Conservation (phyloP, 2,888 invertebrate genomes). For the Heliconius erato region DNA sequence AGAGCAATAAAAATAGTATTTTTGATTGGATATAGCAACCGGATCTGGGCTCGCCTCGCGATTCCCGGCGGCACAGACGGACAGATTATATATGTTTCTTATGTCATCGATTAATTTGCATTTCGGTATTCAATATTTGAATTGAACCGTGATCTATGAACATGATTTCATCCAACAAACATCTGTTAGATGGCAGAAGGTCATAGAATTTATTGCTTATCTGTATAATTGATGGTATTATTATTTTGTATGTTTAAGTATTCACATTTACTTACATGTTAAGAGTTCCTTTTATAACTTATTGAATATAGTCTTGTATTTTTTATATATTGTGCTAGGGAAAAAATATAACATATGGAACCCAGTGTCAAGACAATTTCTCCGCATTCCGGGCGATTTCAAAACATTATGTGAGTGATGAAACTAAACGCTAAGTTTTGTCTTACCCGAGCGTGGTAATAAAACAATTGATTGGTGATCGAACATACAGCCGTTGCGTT, state of each 20-base stretch:
- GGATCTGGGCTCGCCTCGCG: slow-evolving; percentile 78
- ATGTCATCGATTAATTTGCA: slow-evolving; percentile 76
- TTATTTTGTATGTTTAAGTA: background rate
- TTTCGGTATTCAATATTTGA: slow-evolving; percentile 36
- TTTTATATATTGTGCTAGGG: background rate
- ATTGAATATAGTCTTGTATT: background rate
- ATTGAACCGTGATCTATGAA: slow-evolving; percentile 12
- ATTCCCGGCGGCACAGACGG: slow-evolving; percentile 62
- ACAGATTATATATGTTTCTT: slow-evolving; percentile 69
- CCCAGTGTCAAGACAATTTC: too few relatives aligned
- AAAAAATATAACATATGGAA: background rate
- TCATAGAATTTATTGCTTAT: slow-evolving; percentile 12
- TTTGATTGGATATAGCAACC: slow-evolving; percentile 78
- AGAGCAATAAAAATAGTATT: slow-evolving; percentile 80
- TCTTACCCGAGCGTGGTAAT: background rate
- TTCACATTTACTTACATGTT: too few relatives aligned
- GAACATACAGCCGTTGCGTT: background rate
- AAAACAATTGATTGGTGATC: background rate
- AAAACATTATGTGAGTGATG: background rate
- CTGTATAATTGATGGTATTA: slow-evolving; percentile 9
- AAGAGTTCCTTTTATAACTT: too few relatives aligned
- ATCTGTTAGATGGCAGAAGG: background rate
- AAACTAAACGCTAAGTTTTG: background rate
- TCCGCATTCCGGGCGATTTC: too few relatives aligned
- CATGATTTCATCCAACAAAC: slow-evolving; percentile 11